phyloP scores from a whole-genome alignment of 2,113 vertebrate genomes.

The Sciurus niger region DNA sequence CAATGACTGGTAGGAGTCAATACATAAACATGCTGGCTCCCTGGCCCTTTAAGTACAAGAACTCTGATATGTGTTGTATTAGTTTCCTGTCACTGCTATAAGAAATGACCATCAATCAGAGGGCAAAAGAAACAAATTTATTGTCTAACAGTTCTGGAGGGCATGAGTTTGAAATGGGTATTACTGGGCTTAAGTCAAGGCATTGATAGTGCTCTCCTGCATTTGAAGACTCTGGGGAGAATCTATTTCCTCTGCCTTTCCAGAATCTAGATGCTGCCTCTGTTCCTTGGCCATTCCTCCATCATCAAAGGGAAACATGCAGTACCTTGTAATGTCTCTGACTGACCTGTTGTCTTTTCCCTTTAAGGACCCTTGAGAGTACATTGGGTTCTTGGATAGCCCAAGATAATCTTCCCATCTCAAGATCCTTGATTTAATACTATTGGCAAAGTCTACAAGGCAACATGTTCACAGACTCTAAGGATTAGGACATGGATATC shows the following conservation, averaged over 20 bases:
- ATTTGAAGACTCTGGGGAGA: not conserved
- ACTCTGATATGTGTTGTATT: not conserved
- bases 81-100: not conserved
- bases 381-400: not conserved
- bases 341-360: not conserved
- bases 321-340: not conserved
- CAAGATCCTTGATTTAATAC: conserved; percentile 28
- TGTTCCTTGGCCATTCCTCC: not conserved
- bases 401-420: not conserved
- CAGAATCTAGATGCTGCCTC: not conserved
- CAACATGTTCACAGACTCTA: not conserved
- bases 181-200: not conserved
- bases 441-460: not conserved
- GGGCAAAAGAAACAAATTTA: not conserved
- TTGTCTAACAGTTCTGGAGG: not conserved
- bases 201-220: not conserved
- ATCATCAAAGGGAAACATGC: not conserved
- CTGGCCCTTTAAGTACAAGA: not conserved
- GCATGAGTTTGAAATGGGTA: not conserved
- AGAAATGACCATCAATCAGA: not conserved
- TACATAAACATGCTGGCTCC: not conserved
- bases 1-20: not conserved
- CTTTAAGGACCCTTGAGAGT: not conserved
- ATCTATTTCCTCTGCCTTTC: not conserved
- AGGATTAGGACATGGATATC: not conserved